A percentile compares a stretch with the other conserved stretches of the same genome.
These are phyloP conservation scores for Tribolium freemani DNA, from an alignment of 2,888 invertebrate species.

Conservation along the genomic window DNA sequence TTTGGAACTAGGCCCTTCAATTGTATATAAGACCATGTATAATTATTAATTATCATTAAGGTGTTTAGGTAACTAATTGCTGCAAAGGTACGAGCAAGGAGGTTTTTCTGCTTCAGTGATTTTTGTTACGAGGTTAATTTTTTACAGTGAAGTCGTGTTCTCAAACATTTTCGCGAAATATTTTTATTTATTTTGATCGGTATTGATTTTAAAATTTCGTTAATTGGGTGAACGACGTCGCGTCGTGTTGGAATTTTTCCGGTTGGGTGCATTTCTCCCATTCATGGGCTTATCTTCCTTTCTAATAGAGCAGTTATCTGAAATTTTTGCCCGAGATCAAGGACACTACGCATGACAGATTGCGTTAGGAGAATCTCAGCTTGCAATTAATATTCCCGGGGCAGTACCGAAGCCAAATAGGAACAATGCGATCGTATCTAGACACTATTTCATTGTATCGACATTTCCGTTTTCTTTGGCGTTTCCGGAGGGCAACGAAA, in stretches of 20 bases:
- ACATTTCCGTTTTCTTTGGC: slow-evolving; percentile 34
- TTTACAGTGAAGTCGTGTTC: no score
- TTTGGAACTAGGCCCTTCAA: no score
- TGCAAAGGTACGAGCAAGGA: no score
- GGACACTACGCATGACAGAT: slow-evolving; percentile 24
- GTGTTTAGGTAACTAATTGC: no score
- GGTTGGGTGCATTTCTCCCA: slow-evolving; percentile 11
- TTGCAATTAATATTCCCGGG: slow-evolving; percentile 25
- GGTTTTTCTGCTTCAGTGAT: no score
- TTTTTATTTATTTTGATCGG: no score
- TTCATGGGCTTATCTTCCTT: slow-evolving; percentile 37
- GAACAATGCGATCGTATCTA: slow-evolving; percentile 12
- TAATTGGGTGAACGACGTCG: neutral
- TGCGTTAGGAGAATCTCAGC: slow-evolving; percentile 5
- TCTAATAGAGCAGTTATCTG: slow-evolving; percentile 28
- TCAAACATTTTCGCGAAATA: no score
- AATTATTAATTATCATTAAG: no score
- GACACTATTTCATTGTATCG: slow-evolving; percentile 31
- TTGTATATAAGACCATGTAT: no score
- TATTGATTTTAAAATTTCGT: neutral
- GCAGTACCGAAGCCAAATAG: slow-evolving; percentile 11
- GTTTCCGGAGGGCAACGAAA: slow-evolving; percentile 31
- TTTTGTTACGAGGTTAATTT: no score
- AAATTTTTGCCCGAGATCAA: slow-evolving; percentile 26
- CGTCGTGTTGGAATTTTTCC: slow-evolving; percentile 14